Conservation (phyloP, 2,797 vertebrate species). For the Sorex maritimensis region DNA sequence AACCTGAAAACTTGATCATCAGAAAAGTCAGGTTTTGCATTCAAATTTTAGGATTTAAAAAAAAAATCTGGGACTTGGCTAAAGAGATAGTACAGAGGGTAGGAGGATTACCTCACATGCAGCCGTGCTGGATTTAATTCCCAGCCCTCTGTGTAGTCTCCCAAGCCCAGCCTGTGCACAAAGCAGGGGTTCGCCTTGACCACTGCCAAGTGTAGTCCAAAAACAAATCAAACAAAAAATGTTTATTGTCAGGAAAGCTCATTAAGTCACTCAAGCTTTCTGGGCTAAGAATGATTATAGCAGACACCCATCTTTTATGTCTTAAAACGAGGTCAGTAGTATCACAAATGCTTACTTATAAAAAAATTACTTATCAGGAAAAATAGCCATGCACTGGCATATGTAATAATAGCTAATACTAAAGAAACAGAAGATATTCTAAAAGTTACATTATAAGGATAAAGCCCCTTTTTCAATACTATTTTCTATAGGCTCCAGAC, state of each 20-base stretch:
- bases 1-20: background rate
- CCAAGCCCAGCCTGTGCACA: no score
- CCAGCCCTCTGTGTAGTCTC: no score
- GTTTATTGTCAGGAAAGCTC: background rate
- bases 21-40: background rate
- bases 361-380: background rate
- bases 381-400: background rate
- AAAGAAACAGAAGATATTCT: background rate
- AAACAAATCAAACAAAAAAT: background rate
- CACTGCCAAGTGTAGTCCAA: no score
- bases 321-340: background rate
- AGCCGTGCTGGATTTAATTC: no score
- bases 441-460: background rate
- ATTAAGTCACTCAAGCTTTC: background rate
- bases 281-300: background rate
- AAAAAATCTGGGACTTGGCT: no score
- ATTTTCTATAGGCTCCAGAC: background rate
- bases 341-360: background rate
- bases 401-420: accelerated
- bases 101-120: no score
- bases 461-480: background rate
- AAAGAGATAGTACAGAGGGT: no score
- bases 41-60: background rate
- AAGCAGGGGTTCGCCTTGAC: no score
- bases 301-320: background rate